Evolutionary conservation across 2,113 vertebrate species (phyloP).

Genomic region (Alectura lathami): DNA sequence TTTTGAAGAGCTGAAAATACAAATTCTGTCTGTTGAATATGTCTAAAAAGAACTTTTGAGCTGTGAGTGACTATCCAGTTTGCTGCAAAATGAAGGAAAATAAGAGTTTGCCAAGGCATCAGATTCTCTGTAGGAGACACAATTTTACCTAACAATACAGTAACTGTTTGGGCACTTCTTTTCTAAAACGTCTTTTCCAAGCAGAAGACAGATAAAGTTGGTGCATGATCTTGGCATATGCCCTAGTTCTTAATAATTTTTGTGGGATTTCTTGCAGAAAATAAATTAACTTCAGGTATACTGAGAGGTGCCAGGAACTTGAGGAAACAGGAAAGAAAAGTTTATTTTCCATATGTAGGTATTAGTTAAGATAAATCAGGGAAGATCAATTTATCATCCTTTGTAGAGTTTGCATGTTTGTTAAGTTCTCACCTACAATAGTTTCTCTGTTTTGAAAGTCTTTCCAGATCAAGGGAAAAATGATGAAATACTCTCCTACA

Average conservation of each 20-base stretch:
- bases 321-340: not conserved
- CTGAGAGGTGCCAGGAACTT: not conserved
- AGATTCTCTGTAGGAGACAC: slow-evolving; percentile 1
- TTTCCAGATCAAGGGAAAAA: not conserved
- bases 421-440: not conserved
- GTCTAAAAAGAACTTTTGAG: not conserved
- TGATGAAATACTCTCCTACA: not conserved
- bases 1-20: not conserved
- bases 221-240: slow-evolving; percentile 5
- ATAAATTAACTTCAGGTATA: not conserved
- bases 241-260: slow-evolving; percentile 30
- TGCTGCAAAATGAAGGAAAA: slow-evolving; percentile 8
- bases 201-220: not conserved
- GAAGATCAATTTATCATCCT: not conserved
- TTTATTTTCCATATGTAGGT: not conserved
- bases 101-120: not conserved
- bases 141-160: slow-evolving; percentile 12
- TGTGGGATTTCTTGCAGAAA: not conserved
- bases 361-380: not conserved
- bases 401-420: not conserved
- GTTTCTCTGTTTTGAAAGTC: not conserved
- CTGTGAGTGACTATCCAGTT: not conserved
- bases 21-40: not conserved
- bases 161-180: not conserved
- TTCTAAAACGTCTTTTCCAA: not conserved